phyloP scores from a whole-genome alignment of 2,797 vertebrate species.

The Bradypodion ventrale region DNA sequence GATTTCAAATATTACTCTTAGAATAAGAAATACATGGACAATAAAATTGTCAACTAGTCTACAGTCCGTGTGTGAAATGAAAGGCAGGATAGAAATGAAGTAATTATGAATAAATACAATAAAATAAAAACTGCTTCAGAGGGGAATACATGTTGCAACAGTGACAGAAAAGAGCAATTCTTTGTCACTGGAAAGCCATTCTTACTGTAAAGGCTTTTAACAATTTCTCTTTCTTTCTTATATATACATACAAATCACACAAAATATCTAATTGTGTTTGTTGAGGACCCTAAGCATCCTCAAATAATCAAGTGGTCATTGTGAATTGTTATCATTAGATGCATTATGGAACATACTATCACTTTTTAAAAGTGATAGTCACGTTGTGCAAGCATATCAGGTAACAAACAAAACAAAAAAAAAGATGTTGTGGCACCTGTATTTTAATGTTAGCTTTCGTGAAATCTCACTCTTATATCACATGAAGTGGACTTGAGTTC shows the following conservation, averaged over 20 bases:
- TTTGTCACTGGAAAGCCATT: background rate
- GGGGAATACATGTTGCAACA: background rate
- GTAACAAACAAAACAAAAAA: too few species aligned
- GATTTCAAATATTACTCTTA: background rate
- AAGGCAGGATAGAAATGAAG: background rate
- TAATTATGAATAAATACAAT: background rate
- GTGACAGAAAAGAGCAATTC: background rate
- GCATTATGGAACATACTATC: background rate
- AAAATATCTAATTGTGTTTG: too few species aligned
- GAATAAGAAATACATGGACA: background rate
- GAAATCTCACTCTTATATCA: too few species aligned
- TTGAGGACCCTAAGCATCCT: background rate
- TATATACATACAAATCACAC: too few species aligned
- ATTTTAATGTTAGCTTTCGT: too few species aligned
- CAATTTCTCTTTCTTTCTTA: background rate
- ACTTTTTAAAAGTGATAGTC: too few species aligned
- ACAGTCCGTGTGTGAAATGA: background rate
- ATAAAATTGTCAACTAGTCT: background rate
- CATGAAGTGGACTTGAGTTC: too few species aligned
- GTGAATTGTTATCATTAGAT: constrained; percentile 23
- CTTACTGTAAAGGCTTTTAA: background rate
- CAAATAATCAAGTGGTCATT: background rate
- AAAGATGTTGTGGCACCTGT: too few species aligned
- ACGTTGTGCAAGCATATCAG: too few species aligned
- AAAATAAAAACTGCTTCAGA: background rate